Evolutionary conservation across 2,797 vertebrate genomes (phyloP), one percentile per base, ranked within the genome.

Genomic region (Uromys caudimaculatus): DNA sequence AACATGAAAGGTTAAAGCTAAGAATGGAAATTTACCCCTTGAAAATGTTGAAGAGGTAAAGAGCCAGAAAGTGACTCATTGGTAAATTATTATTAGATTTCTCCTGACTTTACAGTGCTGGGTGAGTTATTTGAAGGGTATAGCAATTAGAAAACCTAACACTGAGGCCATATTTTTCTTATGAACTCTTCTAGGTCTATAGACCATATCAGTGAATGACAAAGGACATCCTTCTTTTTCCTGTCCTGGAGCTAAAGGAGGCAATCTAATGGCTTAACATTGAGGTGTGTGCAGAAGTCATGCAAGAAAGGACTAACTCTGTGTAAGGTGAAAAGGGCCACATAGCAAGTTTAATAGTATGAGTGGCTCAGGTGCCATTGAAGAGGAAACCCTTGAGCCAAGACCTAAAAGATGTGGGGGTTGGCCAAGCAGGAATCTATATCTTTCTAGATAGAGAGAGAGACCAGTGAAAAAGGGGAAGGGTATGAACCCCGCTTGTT

Each of bases 1-100:
- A 81, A 91, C 64, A 13, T 56, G 47, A 47, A 84, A 84, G 69
- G 77, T 90, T 87, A 91, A 95, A 96, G 41, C 38, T 1, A 54
- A 71, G 82, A 56, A 50, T 64, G 64, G 71, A 71, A n/a, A 11
- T 23, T 75, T 89, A 23, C 13, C 50, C 24, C 71, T 77, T 91
- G 21, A 67, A 83, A 91, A 77, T 86, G 56, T 23, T 56, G 54
- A 52, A 78, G 44, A 44, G 16, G 4, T 50, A 50, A 75, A 41
- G 47, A 88, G 52, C 52, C 1, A 32, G 47, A 79, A 81, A 23
- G 16, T 76, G 58, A 91, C 17, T 83, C 62, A 85, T 41, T 73
- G 87, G 69, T 60, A 52, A 24, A 92, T 84, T 32, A 76, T 54
- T 62, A 87, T 3, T 82, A 47, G 9, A 85, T 0, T 50, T n/a